phyloP scores from a whole-genome alignment of 2,113 vertebrate species.

The Laticauda colubrina region DNA sequence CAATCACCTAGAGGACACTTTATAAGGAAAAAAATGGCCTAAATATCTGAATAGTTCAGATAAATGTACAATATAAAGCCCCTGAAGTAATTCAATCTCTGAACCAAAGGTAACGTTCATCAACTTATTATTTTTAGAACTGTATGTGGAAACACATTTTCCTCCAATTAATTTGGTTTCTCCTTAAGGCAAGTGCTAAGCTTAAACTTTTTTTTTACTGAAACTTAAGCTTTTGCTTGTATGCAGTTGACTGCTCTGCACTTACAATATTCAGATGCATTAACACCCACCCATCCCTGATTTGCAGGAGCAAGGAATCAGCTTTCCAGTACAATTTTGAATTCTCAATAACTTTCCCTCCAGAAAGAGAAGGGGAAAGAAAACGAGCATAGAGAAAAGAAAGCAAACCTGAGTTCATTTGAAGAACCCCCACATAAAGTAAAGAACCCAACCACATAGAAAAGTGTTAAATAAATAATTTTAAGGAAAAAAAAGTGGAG shows the following conservation, averaged over 20 bases:
- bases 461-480: background rate
- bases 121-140: background rate
- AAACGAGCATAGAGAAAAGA: background rate
- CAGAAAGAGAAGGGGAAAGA: background rate
- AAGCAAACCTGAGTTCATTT: conserved; percentile 29
- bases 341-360: background rate
- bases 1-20: background rate
- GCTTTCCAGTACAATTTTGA: background rate
- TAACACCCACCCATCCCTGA: background rate
- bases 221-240: background rate
- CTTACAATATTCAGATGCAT: background rate
- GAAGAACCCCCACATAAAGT: conserved; percentile 3
- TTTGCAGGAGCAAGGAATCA: background rate
- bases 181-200: background rate
- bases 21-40: background rate
- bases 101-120: background rate
- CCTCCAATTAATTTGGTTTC: background rate
- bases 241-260: background rate
- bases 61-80: conserved; percentile 3
- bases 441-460: background rate
- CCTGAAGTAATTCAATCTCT: background rate
- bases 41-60: background rate
- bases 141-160: background rate
- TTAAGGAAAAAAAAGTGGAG: background rate
- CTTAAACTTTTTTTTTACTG: too few relatives aligned